These are phyloP conservation scores for Monochamus saltuarius DNA, from an alignment of 1,140 invertebrate species.

Conservation along the genomic window DNA sequence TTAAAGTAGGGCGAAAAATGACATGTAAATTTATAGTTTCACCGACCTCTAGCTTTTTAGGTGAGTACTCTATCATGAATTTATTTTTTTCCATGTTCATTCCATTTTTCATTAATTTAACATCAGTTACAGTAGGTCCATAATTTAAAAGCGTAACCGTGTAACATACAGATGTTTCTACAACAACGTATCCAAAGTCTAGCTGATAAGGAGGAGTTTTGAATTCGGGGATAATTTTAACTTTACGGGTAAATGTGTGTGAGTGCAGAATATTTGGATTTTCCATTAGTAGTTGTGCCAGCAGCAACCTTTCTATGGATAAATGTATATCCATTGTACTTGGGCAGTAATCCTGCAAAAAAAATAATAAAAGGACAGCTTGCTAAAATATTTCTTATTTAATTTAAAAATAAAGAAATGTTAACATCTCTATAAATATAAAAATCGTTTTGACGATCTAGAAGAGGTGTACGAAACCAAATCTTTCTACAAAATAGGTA, in stretches of 20 bases:
- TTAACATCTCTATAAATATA: not conserved
- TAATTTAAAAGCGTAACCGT: constrained; percentile 49
- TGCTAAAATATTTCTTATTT: constrained; percentile 4
- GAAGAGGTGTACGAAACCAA: not conserved
- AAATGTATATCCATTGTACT: constrained; percentile 51
- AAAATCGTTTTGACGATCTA: not conserved
- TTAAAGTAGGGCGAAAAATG: constrained; percentile 28
- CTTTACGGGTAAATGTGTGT: constrained; percentile 24
- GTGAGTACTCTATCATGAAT: constrained; percentile 43
- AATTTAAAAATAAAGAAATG: not conserved
- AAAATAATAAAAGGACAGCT: too few relatives aligned
- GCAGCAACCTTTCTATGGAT: constrained; percentile 50
- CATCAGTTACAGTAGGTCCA: constrained; percentile 38
- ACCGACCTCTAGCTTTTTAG: constrained; percentile 34
- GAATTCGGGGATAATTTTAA: constrained; percentile 45
- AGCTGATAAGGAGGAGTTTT: constrained; percentile 47
- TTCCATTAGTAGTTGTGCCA: constrained; percentile 39
- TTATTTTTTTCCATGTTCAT: constrained; percentile 28
- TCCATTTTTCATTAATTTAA: constrained; percentile 35
- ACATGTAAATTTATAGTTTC: constrained; percentile 42
- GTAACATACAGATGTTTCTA: constrained; percentile 42
- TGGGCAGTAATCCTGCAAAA: constrained; percentile 35
- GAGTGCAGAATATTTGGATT: constrained; percentile 37
- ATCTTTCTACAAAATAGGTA: not conserved
- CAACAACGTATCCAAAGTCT: constrained; percentile 50